These are phyloP conservation scores for Diarsia mendica DNA, from an alignment of 2,888 invertebrate genomes.

Conservation along the genomic window DNA sequence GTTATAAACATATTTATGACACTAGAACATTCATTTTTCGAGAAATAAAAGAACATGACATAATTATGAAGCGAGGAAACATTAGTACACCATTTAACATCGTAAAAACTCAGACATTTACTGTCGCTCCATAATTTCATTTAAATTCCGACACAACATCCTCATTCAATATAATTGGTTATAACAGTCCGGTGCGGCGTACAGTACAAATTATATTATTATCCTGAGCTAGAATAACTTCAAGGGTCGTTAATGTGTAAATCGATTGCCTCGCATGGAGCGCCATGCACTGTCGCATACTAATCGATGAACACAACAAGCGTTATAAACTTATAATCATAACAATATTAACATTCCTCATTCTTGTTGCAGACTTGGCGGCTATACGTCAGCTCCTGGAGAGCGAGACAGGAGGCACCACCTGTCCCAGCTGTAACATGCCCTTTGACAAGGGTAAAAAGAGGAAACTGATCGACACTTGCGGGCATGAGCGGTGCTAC, in stretches of 20 bases:
- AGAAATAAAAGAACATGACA: constrained; percentile 47
- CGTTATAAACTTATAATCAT: constrained; percentile 59
- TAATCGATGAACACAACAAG: constrained; percentile 64
- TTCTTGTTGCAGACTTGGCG: constrained; percentile 93
- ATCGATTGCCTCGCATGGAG: constrained; percentile 78
- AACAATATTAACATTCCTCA: constrained; percentile 64
- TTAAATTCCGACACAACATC: constrained; percentile 73
- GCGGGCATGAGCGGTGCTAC: constrained; percentile 98
- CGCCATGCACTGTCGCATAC: constrained; percentile 67
- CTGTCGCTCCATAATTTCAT: constrained; percentile 66
- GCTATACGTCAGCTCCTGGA: constrained; percentile 95
- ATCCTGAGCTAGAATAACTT: constrained; percentile 74
- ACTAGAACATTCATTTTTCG: constrained; percentile 52
- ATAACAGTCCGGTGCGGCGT: constrained; percentile 69
- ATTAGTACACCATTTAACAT: constrained; percentile 51
- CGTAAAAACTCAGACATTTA: constrained; percentile 63
- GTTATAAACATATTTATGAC: constrained; percentile 65
- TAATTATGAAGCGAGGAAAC: constrained; percentile 46
- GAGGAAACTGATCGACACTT: constrained; percentile 97
- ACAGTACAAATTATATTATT: constrained; percentile 73
- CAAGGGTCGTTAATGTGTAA: constrained; percentile 80
- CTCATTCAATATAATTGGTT: constrained; percentile 75
- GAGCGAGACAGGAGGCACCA: constrained; percentile 92
- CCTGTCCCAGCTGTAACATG: constrained; percentile 96
- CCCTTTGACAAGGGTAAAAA: constrained; percentile 99